Conservation (phyloP, 2,797 vertebrate genomes). For the Gila robusta region DNA sequence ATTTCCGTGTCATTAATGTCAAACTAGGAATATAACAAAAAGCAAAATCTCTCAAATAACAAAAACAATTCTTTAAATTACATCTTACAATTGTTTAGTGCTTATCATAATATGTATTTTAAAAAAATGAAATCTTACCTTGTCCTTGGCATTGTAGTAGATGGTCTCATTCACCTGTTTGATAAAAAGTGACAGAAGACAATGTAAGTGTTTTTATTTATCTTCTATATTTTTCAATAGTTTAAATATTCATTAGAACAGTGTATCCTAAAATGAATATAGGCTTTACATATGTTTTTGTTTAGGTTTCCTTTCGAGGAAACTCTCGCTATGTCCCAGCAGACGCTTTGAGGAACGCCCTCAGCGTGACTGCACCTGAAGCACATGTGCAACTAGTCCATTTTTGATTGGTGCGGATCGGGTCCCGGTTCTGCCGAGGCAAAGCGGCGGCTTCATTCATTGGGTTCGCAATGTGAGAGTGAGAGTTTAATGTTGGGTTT, state of each 20-base stretch:
- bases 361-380: background rate
- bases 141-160: conserved; percentile 59
- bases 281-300: background rate
- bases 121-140: conserved; percentile 30
- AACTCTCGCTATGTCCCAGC: background rate
- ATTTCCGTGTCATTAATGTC: conserved; percentile 83
- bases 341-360: background rate
- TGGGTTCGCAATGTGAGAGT: too few species aligned
- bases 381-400: background rate
- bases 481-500: too few species aligned
- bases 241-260: background rate
- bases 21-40: conserved; percentile 70
- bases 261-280: background rate
- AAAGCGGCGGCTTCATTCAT: too few species aligned
- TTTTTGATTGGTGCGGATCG: background rate
- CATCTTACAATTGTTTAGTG: background rate
- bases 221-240: background rate
- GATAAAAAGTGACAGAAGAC: conserved; percentile 3
- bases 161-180: conserved; percentile 21
- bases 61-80: background rate
- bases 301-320: background rate
- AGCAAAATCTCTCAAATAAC: background rate
- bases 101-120: background rate
- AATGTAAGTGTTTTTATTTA: background rate
- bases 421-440: too few species aligned